Conservation (phyloP, 2,797 vertebrate species). For the Anolis apletophallus region DNA sequence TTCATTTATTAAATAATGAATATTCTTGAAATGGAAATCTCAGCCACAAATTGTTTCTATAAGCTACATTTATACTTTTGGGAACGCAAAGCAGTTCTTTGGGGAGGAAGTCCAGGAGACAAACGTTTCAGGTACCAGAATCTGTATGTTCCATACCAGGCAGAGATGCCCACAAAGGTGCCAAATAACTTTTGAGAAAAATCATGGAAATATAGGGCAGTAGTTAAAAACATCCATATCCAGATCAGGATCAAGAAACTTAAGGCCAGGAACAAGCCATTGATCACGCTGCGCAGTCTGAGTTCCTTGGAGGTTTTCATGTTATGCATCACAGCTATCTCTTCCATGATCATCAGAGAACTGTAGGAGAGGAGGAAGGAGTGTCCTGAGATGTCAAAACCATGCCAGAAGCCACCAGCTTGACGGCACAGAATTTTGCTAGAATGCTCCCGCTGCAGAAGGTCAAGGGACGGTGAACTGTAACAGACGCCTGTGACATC, state of each 20-base stretch:
- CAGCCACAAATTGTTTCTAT: conserved; percentile 54
- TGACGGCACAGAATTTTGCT: conserved; percentile 82
- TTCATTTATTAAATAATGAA: conserved; percentile 24
- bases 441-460: conserved; percentile 57
- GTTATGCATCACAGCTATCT: conserved; percentile 83
- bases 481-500: conserved; percentile 86
- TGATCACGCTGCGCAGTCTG: conserved; percentile 69
- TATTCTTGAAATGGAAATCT: conserved; percentile 49
- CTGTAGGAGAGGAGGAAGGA: conserved; percentile 93
- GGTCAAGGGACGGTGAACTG: conserved; percentile 32
- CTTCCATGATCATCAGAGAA: conserved; percentile 90
- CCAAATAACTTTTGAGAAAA: conserved; percentile 87
- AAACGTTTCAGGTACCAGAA: conserved; percentile 88
- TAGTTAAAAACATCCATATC: conserved; percentile 93
- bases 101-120: conserved; percentile 90
- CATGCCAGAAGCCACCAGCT: conserved; percentile 85
- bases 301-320: conserved; percentile 71
- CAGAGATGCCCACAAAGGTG: conserved; percentile 83
- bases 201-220: conserved; percentile 93
- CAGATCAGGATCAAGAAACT: conserved; percentile 85
- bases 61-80: conserved; percentile 74
- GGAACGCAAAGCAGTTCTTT: conserved; percentile 58
- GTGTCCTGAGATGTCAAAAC: conserved; percentile 95
- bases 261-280: conserved; percentile 84
- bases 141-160: conserved; percentile 89